These are phyloP conservation scores for Oophaga pumilio DNA, from an alignment of 2,113 vertebrate species.

Conservation along the genomic window DNA sequence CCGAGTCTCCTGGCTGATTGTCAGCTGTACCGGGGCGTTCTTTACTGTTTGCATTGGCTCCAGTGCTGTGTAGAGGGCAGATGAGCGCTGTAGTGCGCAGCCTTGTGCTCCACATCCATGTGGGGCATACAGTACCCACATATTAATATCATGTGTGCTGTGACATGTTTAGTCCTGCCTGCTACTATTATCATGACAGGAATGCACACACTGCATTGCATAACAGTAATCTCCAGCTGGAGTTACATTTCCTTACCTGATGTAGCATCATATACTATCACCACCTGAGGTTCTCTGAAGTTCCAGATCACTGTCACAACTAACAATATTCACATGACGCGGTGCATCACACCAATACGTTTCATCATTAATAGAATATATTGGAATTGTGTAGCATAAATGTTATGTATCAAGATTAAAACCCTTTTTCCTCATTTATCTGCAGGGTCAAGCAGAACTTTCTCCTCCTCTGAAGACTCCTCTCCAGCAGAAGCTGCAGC, in stretches of 20 bases:
- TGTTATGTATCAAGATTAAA: neutral
- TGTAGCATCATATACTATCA: neutral
- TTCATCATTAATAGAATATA: neutral
- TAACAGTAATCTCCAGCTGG: conserved; percentile 11
- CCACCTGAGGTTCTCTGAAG: neutral
- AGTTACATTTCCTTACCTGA: neutral
- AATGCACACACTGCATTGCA: conserved; percentile 30
- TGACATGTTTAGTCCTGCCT: conserved; percentile 43
- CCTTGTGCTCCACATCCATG: neutral
- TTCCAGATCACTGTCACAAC: neutral
- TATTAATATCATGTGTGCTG: neutral
- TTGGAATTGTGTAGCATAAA: neutral
- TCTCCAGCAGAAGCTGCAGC: conserved; percentile 32
- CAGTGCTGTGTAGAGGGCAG: neutral
- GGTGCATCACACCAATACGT: neutral
- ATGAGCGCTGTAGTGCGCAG: neutral
- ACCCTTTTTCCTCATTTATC: conserved; percentile 53
- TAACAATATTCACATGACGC: neutral
- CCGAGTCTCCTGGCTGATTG: neutral
- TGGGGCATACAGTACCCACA: neutral
- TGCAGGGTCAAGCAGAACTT: conserved; percentile 60
- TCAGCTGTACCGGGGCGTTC: neutral
- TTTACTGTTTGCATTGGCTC: neutral
- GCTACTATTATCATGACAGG: conserved; percentile 25
- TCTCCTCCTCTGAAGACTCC: neutral